Evolutionary conservation across 2,113 vertebrate genomes (phyloP), one percentile per base, ranked within the genome.

Genomic region (Burhinus bistriatus): DNA sequence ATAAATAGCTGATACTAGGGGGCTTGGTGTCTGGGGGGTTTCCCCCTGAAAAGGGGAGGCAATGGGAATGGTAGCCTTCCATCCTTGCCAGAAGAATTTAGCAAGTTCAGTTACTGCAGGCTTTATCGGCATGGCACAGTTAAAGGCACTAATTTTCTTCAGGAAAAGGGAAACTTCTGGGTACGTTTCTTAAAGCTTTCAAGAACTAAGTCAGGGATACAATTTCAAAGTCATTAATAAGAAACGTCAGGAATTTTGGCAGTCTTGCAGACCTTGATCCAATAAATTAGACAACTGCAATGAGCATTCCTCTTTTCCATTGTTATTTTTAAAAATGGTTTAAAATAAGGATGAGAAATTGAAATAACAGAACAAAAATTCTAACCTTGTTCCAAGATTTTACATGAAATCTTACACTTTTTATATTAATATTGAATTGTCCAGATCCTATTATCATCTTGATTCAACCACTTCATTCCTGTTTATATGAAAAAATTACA

Each of bases 191-290:
- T 45, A 83, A 90, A 72, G 51, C 8, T 80, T 61, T 77, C 15
- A 54, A 73, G 70, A 93, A 76, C 6, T 5, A 27, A 57, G 54
- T 42, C 26, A 45, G 8, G 38, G 42, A 84, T 89, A 87, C 17
- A 61, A 54, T 88, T 95, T 88, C 92, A 82, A 93, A 89, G 77
- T 76, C n/a, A 65, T 90, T 83, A 83, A 92, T 36, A 85, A 83
- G 72, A 95, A 93, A 71, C 21, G 1, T 82, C 42, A 87, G 38
- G 88, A 97, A 92, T 92, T 93, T 75, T 86, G 55, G 23, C 59
- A 66, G 18, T 73, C 68, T 69, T 62, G 8, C 38, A 88, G 44
- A 68, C 13, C 42, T 81, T 49, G 81, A 83, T 78, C 34, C 11
- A 84, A 82, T 95, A 83, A 92, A 84, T 82, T 47, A 82, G 71